A percentile compares a stretch with the other conserved stretches of the same genome.
phyloP scores from a whole-genome alignment of 2,888 invertebrate genomes.

The Dryadula phaetusa region DNA sequence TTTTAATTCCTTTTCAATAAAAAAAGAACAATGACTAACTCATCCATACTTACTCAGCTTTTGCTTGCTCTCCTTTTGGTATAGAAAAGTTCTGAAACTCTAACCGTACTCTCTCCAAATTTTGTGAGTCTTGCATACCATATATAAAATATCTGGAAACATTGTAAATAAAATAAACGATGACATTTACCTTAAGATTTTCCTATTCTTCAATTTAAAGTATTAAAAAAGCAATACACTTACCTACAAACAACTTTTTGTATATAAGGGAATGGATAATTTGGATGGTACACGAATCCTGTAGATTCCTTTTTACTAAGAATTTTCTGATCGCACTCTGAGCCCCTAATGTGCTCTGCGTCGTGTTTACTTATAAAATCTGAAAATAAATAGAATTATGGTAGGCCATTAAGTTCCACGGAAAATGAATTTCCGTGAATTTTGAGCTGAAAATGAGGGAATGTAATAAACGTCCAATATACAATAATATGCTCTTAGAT shows the following conservation, averaged over 20 bases:
- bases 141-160: constrained; percentile 95
- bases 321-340: constrained; percentile 99
- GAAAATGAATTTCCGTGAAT: background rate
- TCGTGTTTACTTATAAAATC: constrained; percentile 97
- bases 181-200: too few species aligned
- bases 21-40: too few species aligned
- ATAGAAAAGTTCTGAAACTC: constrained; percentile 96
- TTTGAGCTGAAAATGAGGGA: background rate
- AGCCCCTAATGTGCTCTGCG: constrained; percentile 97
- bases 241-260: constrained; percentile 97
- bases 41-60: constrained; percentile 88
- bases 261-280: constrained; percentile 97
- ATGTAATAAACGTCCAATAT: constrained; percentile 6
- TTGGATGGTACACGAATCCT: constrained; percentile 97
- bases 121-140: constrained; percentile 98
- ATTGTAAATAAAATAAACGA: background rate
- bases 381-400: constrained; percentile 62
- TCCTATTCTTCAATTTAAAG: too few species aligned
- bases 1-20: too few species aligned
- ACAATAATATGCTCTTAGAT: constrained; percentile 4
- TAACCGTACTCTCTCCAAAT: constrained; percentile 96
- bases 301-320: constrained; percentile 96
- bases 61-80: constrained; percentile 87
- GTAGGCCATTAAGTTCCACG: background rate
- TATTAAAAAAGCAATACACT: constrained; percentile 53